These are phyloP conservation scores for Drosophila quinaria DNA, from an alignment of 2,888 invertebrate genomes.

Conservation along the genomic window DNA sequence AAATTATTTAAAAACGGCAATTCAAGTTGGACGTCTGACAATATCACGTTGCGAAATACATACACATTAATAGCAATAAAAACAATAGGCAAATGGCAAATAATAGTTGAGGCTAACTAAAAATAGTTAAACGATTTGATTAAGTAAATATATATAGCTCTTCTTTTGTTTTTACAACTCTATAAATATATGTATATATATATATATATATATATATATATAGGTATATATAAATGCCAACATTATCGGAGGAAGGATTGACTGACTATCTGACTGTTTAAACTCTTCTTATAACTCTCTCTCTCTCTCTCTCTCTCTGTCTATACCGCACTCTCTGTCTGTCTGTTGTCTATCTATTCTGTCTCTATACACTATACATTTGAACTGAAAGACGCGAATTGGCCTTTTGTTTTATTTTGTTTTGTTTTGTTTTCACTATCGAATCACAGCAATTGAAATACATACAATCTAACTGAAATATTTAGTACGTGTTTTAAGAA, in stretches of 20 bases:
- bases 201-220: no score
- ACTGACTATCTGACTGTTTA: constrained; percentile 71
- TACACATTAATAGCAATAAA: constrained; percentile 50
- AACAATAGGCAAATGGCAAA: constrained; percentile 69
- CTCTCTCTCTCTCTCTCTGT: constrained; percentile 20
- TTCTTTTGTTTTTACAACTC: constrained; percentile 27
- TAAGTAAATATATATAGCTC: constrained; percentile 57
- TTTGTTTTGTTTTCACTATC: constrained; percentile 77
- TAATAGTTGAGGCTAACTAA: constrained; percentile 66
- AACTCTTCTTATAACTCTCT: constrained; percentile 19
- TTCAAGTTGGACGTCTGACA: constrained; percentile 79
- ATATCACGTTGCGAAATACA: constrained; percentile 77
- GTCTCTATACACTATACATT: constrained; percentile 80
- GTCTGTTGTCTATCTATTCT: constrained; percentile 38
- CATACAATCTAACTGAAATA: constrained; percentile 63
- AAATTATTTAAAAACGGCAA: constrained; percentile 64
- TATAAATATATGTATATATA: constrained; percentile 36
- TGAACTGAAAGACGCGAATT: constrained; percentile 82
- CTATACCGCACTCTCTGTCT: constrained; percentile 6
- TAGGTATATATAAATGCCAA: constrained; percentile 79
- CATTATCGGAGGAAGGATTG: constrained; percentile 84
- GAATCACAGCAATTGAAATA: constrained; percentile 83
- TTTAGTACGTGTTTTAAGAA: constrained; percentile 31
- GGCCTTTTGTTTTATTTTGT: constrained; percentile 70
- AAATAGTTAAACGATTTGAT: constrained; percentile 69